Conservation (phyloP, 1,140 invertebrate genomes). For the Drosophila gunungcola region DNA sequence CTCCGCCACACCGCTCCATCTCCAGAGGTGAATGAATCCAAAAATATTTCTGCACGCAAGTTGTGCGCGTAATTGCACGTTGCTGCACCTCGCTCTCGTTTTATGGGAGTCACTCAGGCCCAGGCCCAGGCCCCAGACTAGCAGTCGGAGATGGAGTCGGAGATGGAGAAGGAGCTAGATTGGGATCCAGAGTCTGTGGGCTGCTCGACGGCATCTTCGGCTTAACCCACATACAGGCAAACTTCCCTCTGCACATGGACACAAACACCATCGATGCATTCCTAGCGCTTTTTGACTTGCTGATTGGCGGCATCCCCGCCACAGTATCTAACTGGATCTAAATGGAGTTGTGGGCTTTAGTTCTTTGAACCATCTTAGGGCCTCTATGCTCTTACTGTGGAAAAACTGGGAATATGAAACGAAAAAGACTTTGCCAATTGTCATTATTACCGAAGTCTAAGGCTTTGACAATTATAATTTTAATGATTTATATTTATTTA, state of each 20-base stretch:
- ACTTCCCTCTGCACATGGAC: constrained; percentile 8
- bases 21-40: constrained; percentile 70
- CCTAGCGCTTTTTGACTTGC: constrained; percentile 54
- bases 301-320: constrained; percentile 59
- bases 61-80: constrained; percentile 71
- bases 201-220: constrained; percentile 44
- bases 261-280: constrained; percentile 38
- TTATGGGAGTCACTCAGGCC: constrained; percentile 36
- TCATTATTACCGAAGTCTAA: too few relatives aligned
- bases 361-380: constrained; percentile 28
- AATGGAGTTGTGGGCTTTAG: constrained; percentile 47
- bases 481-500: too few relatives aligned
- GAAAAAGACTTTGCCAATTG: not conserved
- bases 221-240: constrained; percentile 57
- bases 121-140: constrained; percentile 13
- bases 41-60: constrained; percentile 73
- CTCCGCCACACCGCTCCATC: constrained; percentile 9
- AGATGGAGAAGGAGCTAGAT: constrained; percentile 39
- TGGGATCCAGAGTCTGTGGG: constrained; percentile 44
- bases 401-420: not conserved
- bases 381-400: not conserved
- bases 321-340: constrained; percentile 46
- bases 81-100: constrained; percentile 45
- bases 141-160: constrained; percentile 9
- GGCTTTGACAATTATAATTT: too few relatives aligned